Percentiles rank a stretch among this genome's conserved stretches.
phyloP scores from a whole-genome alignment of 2,113 vertebrate genomes.

The Stigmatopora nigra region DNA sequence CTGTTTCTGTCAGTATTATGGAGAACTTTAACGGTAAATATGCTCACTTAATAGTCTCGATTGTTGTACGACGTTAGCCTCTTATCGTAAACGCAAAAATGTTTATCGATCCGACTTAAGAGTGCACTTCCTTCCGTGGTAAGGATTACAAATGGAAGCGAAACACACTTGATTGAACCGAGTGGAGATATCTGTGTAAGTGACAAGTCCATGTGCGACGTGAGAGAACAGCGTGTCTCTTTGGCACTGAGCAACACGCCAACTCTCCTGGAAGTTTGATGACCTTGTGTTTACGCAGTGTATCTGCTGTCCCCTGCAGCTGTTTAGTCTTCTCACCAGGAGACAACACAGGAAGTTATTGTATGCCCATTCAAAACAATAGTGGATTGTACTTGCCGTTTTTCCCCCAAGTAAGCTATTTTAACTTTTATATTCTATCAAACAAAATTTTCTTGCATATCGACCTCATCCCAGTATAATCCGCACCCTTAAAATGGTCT shows the following conservation, averaged over 20 bases:
- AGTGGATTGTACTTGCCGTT: background rate
- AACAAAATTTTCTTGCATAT: background rate
- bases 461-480: no score
- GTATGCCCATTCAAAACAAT: background rate
- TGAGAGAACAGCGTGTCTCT: background rate
- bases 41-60: no score
- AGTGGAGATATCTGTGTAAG: background rate
- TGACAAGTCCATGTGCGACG: background rate
- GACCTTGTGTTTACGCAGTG: background rate
- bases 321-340: conserved; percentile 3
- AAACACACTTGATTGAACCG: no score
- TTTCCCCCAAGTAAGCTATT: conserved; percentile 5
- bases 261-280: background rate
- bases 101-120: no score
- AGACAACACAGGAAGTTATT: background rate
- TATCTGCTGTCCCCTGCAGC: conserved; percentile 1
- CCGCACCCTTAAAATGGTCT: no score
- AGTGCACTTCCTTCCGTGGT: no score
- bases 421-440: conserved; percentile 6
- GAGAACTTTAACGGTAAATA: no score
- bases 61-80: no score
- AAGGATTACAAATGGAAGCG: no score
- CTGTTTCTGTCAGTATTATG: no score
- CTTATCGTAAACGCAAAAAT: no score
- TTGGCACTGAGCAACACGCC: background rate